These are phyloP conservation scores for Scrobipalpa costella DNA, from an alignment of 2,888 invertebrate species.

Conservation along the genomic window DNA sequence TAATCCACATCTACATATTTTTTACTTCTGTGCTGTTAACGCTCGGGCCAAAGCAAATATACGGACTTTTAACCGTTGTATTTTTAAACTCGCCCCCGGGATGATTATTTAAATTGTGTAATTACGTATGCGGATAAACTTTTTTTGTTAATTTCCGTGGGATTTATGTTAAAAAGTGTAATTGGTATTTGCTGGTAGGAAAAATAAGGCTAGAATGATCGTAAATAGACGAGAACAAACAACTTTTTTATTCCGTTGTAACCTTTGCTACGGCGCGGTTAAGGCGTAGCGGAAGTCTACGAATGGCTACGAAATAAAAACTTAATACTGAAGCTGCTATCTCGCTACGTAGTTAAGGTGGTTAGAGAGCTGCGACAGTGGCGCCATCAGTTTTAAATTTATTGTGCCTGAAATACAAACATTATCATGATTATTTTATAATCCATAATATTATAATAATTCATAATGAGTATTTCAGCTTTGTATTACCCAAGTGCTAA, in stretches of 20 bases:
- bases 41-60: slow-evolving; percentile 38
- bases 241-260: not conserved
- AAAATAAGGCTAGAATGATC: not conserved
- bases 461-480: too few species aligned
- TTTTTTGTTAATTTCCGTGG: slow-evolving; percentile 10
- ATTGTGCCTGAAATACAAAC: too few species aligned
- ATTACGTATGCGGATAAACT: slow-evolving; percentile 22
- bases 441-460: too few species aligned
- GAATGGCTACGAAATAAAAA: too few species aligned
- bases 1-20: not conserved
- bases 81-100: slow-evolving; percentile 30
- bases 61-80: slow-evolving; percentile 37
- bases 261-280: not conserved
- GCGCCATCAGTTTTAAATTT: too few species aligned
- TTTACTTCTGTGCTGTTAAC: slow-evolving; percentile 23
- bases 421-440: too few species aligned
- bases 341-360: too few species aligned
- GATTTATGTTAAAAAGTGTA: slow-evolving; percentile 1
- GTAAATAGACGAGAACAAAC: not conserved
- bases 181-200: not conserved
- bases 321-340: too few species aligned
- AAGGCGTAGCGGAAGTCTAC: not conserved
- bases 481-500: too few species aligned
- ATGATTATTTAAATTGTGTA: slow-evolving; percentile 32
- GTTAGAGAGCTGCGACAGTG: too few species aligned